Percentiles rank a stretch among this genome's conserved stretches.
phyloP scores from a whole-genome alignment of 2,888 invertebrate species.

The Polydrusus tereticollis region DNA sequence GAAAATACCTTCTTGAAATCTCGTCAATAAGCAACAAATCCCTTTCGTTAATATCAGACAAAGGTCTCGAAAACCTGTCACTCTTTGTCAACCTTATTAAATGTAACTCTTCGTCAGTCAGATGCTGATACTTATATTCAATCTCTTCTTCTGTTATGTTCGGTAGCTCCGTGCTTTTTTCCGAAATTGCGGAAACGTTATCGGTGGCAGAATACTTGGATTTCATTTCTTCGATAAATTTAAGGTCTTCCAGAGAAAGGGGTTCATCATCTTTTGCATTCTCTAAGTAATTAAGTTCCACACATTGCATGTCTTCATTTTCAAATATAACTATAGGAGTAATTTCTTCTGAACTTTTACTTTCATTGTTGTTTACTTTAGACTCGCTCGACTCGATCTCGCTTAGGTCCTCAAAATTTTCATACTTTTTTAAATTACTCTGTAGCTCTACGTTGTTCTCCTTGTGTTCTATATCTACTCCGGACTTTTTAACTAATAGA shows the following conservation, averaged over 20 bases:
- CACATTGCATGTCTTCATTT: slow-evolving; percentile 1
- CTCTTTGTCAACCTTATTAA: slow-evolving; percentile 41
- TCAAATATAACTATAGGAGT: not conserved
- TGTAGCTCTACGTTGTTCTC: slow-evolving; percentile 13
- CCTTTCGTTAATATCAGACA: slow-evolving; percentile 59
- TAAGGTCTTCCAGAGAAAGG: slow-evolving; percentile 40
- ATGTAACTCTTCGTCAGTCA: slow-evolving; percentile 49
- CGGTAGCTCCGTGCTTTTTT: not conserved
- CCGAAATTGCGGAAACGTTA: slow-evolving; percentile 24
- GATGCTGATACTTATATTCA: slow-evolving; percentile 21
- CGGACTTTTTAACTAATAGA: slow-evolving; percentile 49
- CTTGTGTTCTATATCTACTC: slow-evolving; percentile 25
- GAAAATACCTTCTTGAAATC: slow-evolving; percentile 52
- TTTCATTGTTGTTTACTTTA: not conserved
- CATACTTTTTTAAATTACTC: slow-evolving; percentile 41
- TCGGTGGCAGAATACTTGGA: slow-evolving; percentile 31
- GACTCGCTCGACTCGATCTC: not conserved
- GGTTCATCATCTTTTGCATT: slow-evolving; percentile 5
- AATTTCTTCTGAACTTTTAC: not conserved
- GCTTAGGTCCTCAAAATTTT: slow-evolving; percentile 35
- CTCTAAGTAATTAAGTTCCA: slow-evolving; percentile 6
- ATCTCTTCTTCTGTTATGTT: slow-evolving; percentile 16
- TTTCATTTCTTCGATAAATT: slow-evolving; percentile 46
- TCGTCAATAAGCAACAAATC: slow-evolving; percentile 57
- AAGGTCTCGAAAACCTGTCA: slow-evolving; percentile 50